Percentiles rank a stretch among this genome's conserved stretches.
These are phyloP conservation scores for Albula glossodonta DNA, from an alignment of 2,113 vertebrate species.

Conservation along the genomic window DNA sequence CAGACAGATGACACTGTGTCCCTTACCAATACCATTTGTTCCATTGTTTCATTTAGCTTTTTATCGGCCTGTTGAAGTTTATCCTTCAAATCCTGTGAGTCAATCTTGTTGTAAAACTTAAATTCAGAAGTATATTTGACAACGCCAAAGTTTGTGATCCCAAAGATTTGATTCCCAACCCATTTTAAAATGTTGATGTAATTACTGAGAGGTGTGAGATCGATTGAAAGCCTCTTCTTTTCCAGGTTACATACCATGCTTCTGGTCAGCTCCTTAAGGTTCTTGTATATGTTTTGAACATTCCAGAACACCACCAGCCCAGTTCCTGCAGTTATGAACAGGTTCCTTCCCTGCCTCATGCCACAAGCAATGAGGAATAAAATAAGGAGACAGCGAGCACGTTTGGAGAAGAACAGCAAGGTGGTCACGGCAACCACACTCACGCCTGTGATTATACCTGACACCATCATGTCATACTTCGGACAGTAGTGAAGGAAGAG, in stretches of 20 bases:
- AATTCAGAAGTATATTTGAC: constrained; percentile 62
- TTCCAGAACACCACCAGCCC: constrained; percentile 78
- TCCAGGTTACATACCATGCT: constrained; percentile 84
- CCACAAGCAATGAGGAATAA: constrained; percentile 83
- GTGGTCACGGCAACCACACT: constrained; percentile 56
- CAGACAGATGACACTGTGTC: constrained; percentile 64
- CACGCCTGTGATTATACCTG: constrained; percentile 41
- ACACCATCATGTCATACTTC: constrained; percentile 45
- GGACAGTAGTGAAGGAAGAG: constrained; percentile 68
- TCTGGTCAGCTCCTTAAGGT: constrained; percentile 75
- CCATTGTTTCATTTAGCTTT: constrained; percentile 66
- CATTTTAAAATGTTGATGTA: constrained; percentile 77
- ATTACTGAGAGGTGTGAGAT: constrained; percentile 69
- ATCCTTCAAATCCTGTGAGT: constrained; percentile 60
- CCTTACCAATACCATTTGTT: constrained; percentile 56
- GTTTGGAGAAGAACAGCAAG: constrained; percentile 69
- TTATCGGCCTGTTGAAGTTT: constrained; percentile 70
- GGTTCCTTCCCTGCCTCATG: constrained; percentile 79
- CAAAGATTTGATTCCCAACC: constrained; percentile 66
- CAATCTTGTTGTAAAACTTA: constrained; percentile 64
- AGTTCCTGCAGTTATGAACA: constrained; percentile 81
- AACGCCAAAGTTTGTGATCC: constrained; percentile 40
- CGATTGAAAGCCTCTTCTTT: constrained; percentile 68
- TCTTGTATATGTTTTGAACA: constrained; percentile 81
- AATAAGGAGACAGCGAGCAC: constrained; percentile 70